Evolutionary conservation across 1,140 invertebrate genomes (phyloP).

Genomic region (Hycleus phaleratus): DNA sequence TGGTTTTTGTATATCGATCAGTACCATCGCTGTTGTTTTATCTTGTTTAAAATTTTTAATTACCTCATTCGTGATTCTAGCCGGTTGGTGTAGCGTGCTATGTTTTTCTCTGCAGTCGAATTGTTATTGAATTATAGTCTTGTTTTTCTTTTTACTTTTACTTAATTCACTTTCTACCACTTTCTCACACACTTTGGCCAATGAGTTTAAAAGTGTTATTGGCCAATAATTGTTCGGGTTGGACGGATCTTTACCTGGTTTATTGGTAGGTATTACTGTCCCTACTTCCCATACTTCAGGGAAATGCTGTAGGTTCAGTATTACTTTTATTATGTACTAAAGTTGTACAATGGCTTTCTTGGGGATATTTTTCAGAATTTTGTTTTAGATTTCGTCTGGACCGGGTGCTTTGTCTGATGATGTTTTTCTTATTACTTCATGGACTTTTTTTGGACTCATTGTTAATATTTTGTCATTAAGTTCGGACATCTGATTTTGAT

Average conservation of each 20-base stretch:
- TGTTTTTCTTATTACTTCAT: background rate
- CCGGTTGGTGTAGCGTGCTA: no score
- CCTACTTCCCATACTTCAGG: background rate
- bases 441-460: background rate
- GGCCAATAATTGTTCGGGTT: conserved; percentile 8
- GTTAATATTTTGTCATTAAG: background rate
- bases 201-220: background rate
- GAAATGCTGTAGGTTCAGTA: background rate
- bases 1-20: conserved; percentile 11
- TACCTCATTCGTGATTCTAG: no score
- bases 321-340: background rate
- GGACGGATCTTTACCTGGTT: background rate
- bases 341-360: background rate
- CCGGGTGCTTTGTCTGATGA: background rate
- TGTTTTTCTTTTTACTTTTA: no score
- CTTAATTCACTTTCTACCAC: background rate
- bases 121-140: no score
- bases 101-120: no score
- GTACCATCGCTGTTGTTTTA: background rate
- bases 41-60: background rate
- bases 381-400: background rate
- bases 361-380: background rate
- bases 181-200: background rate
- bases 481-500: no score
- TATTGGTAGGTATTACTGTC: background rate